Conservation (phyloP, 2,113 vertebrate species). For the Archilochus colubris region DNA sequence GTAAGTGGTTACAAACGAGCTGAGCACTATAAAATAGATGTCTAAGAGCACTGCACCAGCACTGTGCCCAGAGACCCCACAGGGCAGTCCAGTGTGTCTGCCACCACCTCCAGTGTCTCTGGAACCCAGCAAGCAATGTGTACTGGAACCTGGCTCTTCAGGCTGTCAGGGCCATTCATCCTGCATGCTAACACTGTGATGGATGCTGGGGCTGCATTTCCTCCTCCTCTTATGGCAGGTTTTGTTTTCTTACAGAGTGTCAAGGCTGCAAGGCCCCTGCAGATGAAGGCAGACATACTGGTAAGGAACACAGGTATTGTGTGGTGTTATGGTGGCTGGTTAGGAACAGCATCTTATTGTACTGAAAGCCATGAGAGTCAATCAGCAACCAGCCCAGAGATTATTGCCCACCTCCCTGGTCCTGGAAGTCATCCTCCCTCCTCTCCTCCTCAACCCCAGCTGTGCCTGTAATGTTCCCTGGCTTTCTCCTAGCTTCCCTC, state of each 20-base stretch:
- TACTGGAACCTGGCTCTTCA: constrained; percentile 9
- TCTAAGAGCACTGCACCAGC: background rate
- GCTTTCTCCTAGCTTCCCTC: background rate
- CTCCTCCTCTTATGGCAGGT: background rate
- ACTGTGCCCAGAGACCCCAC: background rate
- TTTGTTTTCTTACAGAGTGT: background rate
- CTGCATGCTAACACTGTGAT: background rate
- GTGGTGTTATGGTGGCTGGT: background rate
- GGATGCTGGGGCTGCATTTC: background rate
- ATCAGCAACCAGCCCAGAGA: background rate
- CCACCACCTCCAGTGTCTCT: constrained; percentile 22
- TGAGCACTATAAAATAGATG: background rate
- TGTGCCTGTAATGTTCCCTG: background rate
- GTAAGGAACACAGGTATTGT: background rate
- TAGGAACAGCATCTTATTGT: background rate
- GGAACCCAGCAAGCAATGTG: background rate
- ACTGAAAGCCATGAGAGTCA: background rate
- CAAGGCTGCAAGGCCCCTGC: background rate
- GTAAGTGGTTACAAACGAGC: constrained; percentile 27
- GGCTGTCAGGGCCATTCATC: background rate
- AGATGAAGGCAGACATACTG: background rate
- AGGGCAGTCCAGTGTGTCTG: background rate
- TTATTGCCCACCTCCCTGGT: background rate
- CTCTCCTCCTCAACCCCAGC: background rate
- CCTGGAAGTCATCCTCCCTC: background rate